Evolutionary conservation across 2,888 invertebrate genomes (phyloP), one percentile per base, ranked within the genome.

Genomic region (Sinopyrophorus schimmeli): DNA sequence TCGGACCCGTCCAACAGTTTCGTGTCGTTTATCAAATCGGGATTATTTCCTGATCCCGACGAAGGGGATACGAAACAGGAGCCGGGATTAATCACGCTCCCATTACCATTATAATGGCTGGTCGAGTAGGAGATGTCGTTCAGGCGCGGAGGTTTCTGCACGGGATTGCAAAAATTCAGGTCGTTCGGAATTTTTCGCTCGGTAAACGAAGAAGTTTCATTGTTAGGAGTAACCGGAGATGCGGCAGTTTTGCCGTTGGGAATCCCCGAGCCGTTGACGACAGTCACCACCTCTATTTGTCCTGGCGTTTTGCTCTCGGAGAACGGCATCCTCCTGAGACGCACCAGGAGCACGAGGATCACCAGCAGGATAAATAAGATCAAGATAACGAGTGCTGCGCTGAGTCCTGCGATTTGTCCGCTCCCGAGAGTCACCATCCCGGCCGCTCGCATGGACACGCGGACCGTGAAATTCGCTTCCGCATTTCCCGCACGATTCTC

Each of bases 401-500:
- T 89, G 42, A 92, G 76, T 24, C 91, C 90, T 12, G 89, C 89
- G 61, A 92, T 90, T 71, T 92, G 91, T 5, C 90, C 88, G 56
- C 86, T 87, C 32, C 88, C 90, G 48, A 92, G 74, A 1, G 87
- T 86, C 2, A 87, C 86, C 80, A 90, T 87, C 35, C 90, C 89
- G 16, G 86, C 87, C 30, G 88, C 80, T 47, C 84, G 76, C 74
- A 88, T 81, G 38, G 86, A 83, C 40, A 93, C 88, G 66, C 88
- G 87, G 24, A 93, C 77, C 21, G 92, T 92, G 66, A 92, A 92
- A 73, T 93, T 93, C 7, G 90, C 89, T 75, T 91, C 91, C 18
- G 88, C 87, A 64, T 83, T 87, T 12, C 92, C 93, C 2, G 90
- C 93, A 51, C 87, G 84, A 73, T 93, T 94, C 72, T 92, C 91